Evolutionary conservation across 2,797 vertebrate genomes (phyloP).

Genomic region (Xenops minutus): DNA sequence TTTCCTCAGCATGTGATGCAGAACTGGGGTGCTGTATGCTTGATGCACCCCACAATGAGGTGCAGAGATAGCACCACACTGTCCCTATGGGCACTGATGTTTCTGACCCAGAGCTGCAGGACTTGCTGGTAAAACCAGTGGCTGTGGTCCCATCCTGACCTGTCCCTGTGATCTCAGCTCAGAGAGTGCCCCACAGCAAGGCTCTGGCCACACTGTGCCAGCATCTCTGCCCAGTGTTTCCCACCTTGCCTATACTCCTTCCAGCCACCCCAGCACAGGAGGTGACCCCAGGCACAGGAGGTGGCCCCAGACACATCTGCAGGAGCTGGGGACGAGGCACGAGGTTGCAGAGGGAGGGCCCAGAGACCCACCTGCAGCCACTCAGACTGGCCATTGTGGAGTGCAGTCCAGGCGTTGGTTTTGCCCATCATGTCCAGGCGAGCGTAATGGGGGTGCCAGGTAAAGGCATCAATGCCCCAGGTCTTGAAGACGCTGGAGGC

Average conservation of each 20-base stretch:
- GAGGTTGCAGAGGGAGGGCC: background rate
- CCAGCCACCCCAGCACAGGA: background rate
- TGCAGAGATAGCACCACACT: accelerated
- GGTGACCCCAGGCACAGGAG: background rate
- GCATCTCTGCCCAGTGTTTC: background rate
- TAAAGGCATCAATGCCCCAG: slow-evolving; percentile 91
- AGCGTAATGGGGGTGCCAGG: slow-evolving; percentile 89
- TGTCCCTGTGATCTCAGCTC: accelerated
- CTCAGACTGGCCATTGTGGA: slow-evolving; percentile 79
- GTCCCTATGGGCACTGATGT: background rate
- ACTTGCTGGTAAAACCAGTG: accelerated
- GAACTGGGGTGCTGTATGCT: background rate
- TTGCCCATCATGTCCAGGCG: slow-evolving; percentile 92
- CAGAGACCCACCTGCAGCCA: slow-evolving; percentile 89
- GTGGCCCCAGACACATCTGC: background rate
- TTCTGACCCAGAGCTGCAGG: background rate
- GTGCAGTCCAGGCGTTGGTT: slow-evolving; percentile 93
- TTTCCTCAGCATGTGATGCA: background rate
- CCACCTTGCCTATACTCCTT: accelerated
- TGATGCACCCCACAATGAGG: background rate
- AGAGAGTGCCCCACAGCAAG: background rate
- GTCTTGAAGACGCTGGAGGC: slow-evolving; percentile 90
- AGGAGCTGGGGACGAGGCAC: background rate
- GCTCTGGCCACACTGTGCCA: background rate
- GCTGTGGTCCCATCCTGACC: background rate